Conservation (phyloP, 1,140 invertebrate genomes). For the Zaprionus tsacasi region DNA sequence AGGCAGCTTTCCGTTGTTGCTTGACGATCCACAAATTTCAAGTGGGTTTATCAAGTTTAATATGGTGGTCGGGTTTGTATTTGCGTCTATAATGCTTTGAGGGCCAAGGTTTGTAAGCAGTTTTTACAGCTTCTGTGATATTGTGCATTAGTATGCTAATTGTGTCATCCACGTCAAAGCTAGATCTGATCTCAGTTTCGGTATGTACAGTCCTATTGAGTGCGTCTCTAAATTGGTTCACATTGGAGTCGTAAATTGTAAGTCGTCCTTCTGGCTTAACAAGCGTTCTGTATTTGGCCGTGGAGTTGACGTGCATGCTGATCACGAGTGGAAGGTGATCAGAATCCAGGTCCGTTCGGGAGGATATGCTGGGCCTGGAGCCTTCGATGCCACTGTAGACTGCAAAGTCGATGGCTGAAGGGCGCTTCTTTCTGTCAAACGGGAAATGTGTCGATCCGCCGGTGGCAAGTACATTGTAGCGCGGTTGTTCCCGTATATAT, state of each 20-base stretch:
- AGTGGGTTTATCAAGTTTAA: background rate
- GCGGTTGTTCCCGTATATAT: too few species aligned
- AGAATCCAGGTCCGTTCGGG: too few species aligned
- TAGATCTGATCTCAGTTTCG: constrained; percentile 7
- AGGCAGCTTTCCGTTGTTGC: background rate
- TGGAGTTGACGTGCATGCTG: background rate
- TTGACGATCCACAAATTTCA: too few species aligned
- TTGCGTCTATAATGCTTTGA: background rate
- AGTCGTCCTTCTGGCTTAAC: background rate
- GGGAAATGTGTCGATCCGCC: constrained; percentile 24
- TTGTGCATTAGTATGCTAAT: background rate
- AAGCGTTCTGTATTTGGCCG: background rate
- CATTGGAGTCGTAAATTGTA: background rate
- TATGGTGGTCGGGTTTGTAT: background rate
- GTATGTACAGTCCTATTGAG: background rate
- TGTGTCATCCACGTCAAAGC: constrained; percentile 12
- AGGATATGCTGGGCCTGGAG: too few species aligned
- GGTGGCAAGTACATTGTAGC: constrained; percentile 13
- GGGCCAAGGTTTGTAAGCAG: background rate
- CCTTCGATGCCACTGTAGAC: background rate
- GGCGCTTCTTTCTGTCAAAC: background rate
- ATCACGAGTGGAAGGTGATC: too few species aligned
- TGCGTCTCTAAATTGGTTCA: background rate
- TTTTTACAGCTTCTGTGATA: background rate
- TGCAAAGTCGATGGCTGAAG: constrained; percentile 25